Evolutionary conservation across 2,888 invertebrate species (phyloP).

Genomic region (Phyllotreta striolata): DNA sequence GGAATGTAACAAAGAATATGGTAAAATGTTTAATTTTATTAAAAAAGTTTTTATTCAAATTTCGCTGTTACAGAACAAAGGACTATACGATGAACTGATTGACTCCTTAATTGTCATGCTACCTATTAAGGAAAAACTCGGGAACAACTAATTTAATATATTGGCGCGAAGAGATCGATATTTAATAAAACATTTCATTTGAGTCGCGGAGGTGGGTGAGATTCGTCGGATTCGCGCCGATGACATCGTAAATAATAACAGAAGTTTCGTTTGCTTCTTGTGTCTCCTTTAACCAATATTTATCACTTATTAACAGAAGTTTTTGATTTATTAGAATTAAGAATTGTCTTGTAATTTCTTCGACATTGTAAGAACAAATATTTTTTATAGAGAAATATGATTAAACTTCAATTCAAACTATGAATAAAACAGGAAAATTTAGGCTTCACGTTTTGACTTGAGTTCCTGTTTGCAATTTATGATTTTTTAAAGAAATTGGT

Average conservation of each 20-base stretch:
- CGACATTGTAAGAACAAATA: too few species aligned
- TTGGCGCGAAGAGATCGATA: conserved; percentile 23
- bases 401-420: too few species aligned
- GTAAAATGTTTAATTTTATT: not conserved
- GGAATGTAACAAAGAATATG: not conserved
- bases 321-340: not conserved
- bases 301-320: conserved; percentile 10
- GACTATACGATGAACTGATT: too few species aligned
- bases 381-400: too few species aligned
- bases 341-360: too few species aligned
- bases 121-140: not conserved
- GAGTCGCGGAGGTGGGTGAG: conserved; percentile 16
- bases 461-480: too few species aligned
- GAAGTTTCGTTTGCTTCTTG: conserved; percentile 15
- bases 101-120: not conserved
- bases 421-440: too few species aligned
- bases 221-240: conserved; percentile 4
- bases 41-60: too few species aligned
- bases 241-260: conserved; percentile 8
- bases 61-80: too few species aligned
- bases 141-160: conserved; percentile 5
- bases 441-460: too few species aligned
- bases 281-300: conserved; percentile 12
- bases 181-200: conserved; percentile 33
- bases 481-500: too few species aligned